Base-by-base conservation (phyloP, 2,113 vertebrate species). In the Tenebrosternarchus preto region DNA sequence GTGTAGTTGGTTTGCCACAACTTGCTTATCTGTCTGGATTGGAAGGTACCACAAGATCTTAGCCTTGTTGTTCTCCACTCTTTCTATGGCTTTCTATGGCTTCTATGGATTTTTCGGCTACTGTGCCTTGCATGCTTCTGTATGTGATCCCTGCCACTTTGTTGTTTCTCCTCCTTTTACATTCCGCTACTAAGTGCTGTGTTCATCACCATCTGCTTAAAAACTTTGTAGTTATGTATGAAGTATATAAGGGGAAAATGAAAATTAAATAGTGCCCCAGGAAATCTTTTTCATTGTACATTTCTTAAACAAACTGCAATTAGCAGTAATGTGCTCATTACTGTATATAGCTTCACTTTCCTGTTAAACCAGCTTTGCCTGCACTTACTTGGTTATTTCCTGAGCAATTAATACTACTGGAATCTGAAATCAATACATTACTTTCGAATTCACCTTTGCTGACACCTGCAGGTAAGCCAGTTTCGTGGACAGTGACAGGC, bases 361-460 rank as follows among this genome's bases (percentile, higher is more conserved):
- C 61, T 6, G 61, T 17, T 31, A 16, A 33, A 33, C 19, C 11
- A 66, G 33, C 63, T 20, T 31, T 9, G 12, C 27, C n/a, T 0
- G 25, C 19, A 1, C 22, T 50, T 11, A 68, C 50, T 53, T 53
- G 60, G 31, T 75, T 55, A 57, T 84, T 86, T 84, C 68, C 78
- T 83, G 87, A 60, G 79, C 82, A 86, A 87, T 88, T 87, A 84
- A 80, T 70, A 63, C 19, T 19, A 5, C 59, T 55, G 77, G 22
- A 31, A 60, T 70, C 24, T 43, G 36, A 76, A 89, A 89, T 92
- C 90, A 83, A 87, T 90, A 83, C 63, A 27, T 56, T 78, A 39
- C 36, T 77, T 86, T 87, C 61, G 69, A 88, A 87, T 86, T 87
- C 81, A 61, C 76, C 83, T 88, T 83, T 84, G 87, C 90, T 84